Evolutionary conservation across 2,888 invertebrate species (phyloP).

Genomic region (Zootermopsis nevadensis): DNA sequence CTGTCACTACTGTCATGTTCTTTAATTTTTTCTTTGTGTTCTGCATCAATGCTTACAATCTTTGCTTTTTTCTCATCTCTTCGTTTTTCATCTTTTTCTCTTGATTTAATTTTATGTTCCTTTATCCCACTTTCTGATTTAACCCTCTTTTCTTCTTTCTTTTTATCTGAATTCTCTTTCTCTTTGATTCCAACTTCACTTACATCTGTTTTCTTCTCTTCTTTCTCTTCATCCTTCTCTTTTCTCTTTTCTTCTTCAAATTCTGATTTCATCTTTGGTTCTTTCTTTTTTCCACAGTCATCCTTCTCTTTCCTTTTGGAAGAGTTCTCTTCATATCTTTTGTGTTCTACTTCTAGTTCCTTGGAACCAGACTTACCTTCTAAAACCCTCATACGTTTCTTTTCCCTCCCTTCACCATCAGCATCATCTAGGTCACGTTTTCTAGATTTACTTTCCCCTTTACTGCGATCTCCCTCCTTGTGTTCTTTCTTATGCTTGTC

Average conservation of each 20-base stretch:
- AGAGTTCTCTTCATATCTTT: conserved; percentile 9
- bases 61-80: conserved; percentile 37
- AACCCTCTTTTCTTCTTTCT: conserved; percentile 32
- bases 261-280: not conserved
- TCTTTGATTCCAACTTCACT: conserved; percentile 35
- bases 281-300: conserved; percentile 39
- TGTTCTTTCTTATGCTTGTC: conserved; percentile 46
- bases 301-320: conserved; percentile 39
- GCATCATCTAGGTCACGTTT: conserved; percentile 42
- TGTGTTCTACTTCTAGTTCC: not conserved
- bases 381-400: conserved; percentile 1
- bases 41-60: conserved; percentile 7
- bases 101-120: conserved; percentile 27
- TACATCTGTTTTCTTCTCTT: conserved; percentile 15
- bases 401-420: conserved; percentile 41
- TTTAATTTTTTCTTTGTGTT: conserved; percentile 43
- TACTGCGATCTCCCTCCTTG: conserved; percentile 47
- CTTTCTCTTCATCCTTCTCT: conserved; percentile 29
- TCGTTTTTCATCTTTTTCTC: conserved; percentile 19
- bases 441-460: conserved; percentile 12
- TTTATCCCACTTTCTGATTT: conserved; percentile 1
- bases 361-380: conserved; percentile 24
- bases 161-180: not conserved
- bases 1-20: conserved; percentile 43
- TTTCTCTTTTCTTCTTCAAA: conserved; percentile 16